These are phyloP conservation scores for Magallana nippona DNA, from an alignment of 2,888 invertebrate species.

Conservation along the genomic window DNA sequence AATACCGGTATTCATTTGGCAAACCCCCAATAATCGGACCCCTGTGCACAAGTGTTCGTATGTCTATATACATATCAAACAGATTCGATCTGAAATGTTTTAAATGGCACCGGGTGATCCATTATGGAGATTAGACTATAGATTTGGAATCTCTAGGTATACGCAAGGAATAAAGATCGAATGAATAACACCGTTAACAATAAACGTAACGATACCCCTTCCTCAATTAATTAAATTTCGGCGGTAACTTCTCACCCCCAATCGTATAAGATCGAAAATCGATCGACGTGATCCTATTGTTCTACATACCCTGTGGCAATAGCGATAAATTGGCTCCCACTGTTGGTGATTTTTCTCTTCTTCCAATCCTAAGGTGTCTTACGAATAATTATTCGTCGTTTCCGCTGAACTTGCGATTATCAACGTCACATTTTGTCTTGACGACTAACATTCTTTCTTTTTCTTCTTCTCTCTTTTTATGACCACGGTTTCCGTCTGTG, in stretches of 20 bases:
- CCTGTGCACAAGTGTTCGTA: conserved; percentile 13
- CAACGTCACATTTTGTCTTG: not conserved
- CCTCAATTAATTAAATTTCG: no score
- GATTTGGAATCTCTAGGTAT: not conserved
- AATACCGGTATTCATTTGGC: not conserved
- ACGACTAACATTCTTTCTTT: not conserved
- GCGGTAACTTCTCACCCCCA: no score
- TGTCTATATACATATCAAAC: not conserved
- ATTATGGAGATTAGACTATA: not conserved
- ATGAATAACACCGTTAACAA: not conserved
- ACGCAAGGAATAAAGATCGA: not conserved
- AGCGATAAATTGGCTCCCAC: no score
- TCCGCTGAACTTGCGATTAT: no score
- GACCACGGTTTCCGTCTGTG: not conserved
- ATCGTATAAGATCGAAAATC: no score
- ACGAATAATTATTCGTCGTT: no score
- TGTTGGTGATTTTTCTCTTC: no score
- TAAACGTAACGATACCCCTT: not conserved
- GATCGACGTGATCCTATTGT: no score
- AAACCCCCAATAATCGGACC: not conserved
- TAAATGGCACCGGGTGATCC: conserved; percentile 1
- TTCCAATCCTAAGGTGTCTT: no score
- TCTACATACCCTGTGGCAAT: no score
- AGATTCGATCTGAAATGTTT: not conserved
- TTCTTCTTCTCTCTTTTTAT: not conserved